phyloP scores from a whole-genome alignment of 2,888 invertebrate genomes.

The Villa cingulata region DNA sequence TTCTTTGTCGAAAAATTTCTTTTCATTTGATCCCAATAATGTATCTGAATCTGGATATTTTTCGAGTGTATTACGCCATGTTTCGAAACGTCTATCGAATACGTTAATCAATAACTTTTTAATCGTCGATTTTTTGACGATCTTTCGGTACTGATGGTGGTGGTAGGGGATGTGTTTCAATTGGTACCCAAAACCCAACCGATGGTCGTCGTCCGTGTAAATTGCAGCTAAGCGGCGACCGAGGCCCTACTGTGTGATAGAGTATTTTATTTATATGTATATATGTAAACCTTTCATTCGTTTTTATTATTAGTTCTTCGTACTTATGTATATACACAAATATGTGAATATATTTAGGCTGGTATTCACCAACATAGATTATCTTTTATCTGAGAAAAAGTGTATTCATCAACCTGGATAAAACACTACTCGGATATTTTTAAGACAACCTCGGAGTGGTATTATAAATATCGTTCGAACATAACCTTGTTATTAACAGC shows the following conservation, averaged over 20 bases:
- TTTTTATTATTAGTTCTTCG: no score
- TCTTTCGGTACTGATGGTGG: slow-evolving; percentile 89
- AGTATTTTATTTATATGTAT: slow-evolving; percentile 33
- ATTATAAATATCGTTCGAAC: no score
- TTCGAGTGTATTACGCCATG: slow-evolving; percentile 97
- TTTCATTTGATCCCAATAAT: slow-evolving; percentile 87
- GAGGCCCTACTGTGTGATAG: slow-evolving; percentile 87
- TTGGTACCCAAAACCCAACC: slow-evolving; percentile 99
- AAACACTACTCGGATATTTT: no score
- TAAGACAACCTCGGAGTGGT: no score
- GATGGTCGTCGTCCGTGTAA: slow-evolving; percentile 99
- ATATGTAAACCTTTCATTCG: no score
- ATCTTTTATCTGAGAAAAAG: no score
- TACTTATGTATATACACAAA: no score
- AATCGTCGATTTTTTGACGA: slow-evolving; percentile 84
- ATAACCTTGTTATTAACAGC: no score
- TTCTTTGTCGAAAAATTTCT: slow-evolving; percentile 99
- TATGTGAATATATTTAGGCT: no score
- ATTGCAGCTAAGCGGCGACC: slow-evolving; percentile 99
- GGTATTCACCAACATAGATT: no score
- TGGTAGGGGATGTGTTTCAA: slow-evolving; percentile 95
- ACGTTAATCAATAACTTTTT: slow-evolving; percentile 97
- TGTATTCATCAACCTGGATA: no score
- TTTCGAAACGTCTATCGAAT: slow-evolving; percentile 91
- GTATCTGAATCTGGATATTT: slow-evolving; percentile 99